phyloP scores from a whole-genome alignment of 1,140 invertebrate genomes.

The Bradynema listronoti region DNA sequence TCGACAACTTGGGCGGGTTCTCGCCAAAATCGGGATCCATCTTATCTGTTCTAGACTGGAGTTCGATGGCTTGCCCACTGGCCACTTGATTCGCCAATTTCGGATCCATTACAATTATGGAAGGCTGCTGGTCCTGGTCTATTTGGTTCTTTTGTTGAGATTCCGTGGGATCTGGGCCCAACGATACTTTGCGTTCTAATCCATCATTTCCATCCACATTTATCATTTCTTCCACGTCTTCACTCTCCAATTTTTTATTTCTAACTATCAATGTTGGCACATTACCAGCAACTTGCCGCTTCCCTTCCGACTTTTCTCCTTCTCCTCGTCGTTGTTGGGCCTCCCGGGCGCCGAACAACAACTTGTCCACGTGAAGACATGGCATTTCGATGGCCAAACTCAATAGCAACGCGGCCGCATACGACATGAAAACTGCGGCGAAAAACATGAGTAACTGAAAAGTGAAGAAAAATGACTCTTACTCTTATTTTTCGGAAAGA shows the following conservation, averaged over 20 bases:
- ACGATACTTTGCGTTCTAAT: neutral
- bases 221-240: neutral
- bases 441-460: constrained; percentile 50
- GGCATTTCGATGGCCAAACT: constrained; percentile 51
- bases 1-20: too few relatives aligned
- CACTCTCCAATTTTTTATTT: neutral
- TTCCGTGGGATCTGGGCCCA: too few relatives aligned
- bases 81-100: too few relatives aligned
- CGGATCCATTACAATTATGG: too few relatives aligned
- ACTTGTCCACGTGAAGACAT: constrained; percentile 47
- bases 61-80: too few relatives aligned
- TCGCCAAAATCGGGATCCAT: too few relatives aligned
- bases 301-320: neutral
- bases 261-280: neutral
- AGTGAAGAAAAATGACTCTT: neutral
- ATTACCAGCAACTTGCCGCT: neutral
- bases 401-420: constrained; percentile 44
- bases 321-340: constrained; percentile 1
- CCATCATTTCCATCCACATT: neutral
- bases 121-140: too few relatives aligned
- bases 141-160: too few relatives aligned
- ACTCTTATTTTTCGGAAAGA: too few relatives aligned
- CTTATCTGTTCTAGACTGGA: too few relatives aligned
- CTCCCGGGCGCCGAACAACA: constrained; percentile 34
- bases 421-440: constrained; percentile 48